Conservation (phyloP, 2,797 vertebrate genomes). For the Rhinella marina region DNA sequence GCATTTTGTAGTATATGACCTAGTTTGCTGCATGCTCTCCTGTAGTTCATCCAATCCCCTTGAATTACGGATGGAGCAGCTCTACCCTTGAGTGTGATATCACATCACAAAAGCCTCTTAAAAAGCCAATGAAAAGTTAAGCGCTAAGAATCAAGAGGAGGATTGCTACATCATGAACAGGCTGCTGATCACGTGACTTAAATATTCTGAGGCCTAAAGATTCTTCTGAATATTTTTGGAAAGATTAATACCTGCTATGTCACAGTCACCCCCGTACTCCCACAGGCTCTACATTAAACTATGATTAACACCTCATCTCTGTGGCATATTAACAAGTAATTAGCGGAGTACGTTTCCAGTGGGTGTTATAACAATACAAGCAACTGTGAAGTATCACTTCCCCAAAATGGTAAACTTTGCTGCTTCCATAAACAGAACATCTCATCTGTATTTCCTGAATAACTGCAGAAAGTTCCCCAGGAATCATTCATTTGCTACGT, state of each 20-base stretch:
- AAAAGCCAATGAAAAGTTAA: too few relatives aligned
- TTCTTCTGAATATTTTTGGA: slow-evolving; percentile 2
- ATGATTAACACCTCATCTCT: slow-evolving; percentile 1
- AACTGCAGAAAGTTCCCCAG: slow-evolving; percentile 20
- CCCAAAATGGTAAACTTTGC: not conserved
- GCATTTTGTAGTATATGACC: too few relatives aligned
- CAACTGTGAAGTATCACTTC: not conserved
- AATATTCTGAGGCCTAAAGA: not conserved
- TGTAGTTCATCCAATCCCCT: too few relatives aligned
- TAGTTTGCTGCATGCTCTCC: too few relatives aligned
- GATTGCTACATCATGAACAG: not conserved
- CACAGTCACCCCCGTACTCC: not conserved
- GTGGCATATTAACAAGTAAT: slow-evolving; percentile 20
- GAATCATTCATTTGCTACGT: slow-evolving; percentile 46
- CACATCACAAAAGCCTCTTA: too few relatives aligned
- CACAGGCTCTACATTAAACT: not conserved
- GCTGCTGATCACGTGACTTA: not conserved
- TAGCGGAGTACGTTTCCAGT: not conserved
- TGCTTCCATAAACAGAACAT: slow-evolving; percentile 34
- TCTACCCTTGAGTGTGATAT: too few relatives aligned
- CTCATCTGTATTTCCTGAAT: slow-evolving; percentile 2
- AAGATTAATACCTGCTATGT: not conserved
- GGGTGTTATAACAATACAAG: slow-evolving; percentile 23
- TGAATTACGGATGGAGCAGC: too few relatives aligned
- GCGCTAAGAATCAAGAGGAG: too few relatives aligned